Evolutionary conservation across 92 coral and sea anemone genomes (phyloP).

Genomic region (Pocillopora meandrina): DNA sequence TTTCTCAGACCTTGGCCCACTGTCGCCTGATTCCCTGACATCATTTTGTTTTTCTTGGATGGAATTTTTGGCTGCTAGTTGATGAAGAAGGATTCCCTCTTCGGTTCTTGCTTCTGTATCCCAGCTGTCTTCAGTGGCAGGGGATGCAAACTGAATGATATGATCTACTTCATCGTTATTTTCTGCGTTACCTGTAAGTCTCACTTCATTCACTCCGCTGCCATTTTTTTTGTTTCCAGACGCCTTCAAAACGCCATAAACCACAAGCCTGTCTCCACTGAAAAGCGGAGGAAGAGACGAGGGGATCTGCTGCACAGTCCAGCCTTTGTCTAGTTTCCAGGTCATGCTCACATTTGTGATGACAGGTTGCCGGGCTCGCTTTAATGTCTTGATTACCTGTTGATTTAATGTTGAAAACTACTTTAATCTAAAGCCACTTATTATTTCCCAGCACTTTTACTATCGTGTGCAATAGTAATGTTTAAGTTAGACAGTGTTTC

Average conservation of each 20-base stretch:
- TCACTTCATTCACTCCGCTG: neutral
- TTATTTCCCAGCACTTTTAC: no score
- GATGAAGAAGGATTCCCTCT: slow-evolving; percentile 46
- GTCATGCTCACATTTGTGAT: neutral
- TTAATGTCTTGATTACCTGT: neutral
- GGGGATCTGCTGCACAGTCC: neutral
- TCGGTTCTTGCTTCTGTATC: slow-evolving; percentile 8
- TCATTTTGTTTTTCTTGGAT: slow-evolving; percentile 66
- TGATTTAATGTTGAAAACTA: no score
- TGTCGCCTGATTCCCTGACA: neutral
- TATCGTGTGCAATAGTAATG: no score
- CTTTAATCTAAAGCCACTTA: no score
- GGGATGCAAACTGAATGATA: slow-evolving; percentile 27
- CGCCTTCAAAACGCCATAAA: neutral
- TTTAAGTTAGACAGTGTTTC: no score
- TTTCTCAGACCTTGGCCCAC: slow-evolving; percentile 8
- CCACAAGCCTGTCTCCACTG: neutral
- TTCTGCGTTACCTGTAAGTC: slow-evolving; percentile 3
- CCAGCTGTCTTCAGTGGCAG: slow-evolving; percentile 8
- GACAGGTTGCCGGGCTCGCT: neutral
- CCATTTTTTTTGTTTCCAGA: no score
- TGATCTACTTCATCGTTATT: slow-evolving; percentile 38
- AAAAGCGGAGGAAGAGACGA: neutral
- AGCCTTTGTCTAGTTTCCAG: neutral
- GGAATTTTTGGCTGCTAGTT: slow-evolving; percentile 72